Evolutionary conservation across 2,888 invertebrate species (phyloP).

Genomic region (Brachynemurus nebulosus): DNA sequence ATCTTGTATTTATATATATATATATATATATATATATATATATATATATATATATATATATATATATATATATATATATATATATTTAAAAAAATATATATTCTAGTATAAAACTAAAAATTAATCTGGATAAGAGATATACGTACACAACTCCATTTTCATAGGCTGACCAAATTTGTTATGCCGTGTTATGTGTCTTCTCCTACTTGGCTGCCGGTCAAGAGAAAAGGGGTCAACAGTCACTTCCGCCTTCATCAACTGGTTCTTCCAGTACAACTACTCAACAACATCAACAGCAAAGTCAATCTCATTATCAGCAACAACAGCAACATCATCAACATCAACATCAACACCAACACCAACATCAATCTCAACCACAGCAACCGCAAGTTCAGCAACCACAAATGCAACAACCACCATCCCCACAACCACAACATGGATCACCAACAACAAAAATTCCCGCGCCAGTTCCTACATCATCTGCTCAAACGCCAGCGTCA

Average conservation of each 20-base stretch:
- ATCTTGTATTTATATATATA: too few relatives aligned
- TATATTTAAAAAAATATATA: neutral
- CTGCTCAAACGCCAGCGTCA: slow-evolving; percentile 24
- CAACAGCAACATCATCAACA: slow-evolving; percentile 27
- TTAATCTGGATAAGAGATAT: too few relatives aligned
- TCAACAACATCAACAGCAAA: slow-evolving; percentile 16
- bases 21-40: slow-evolving; percentile 1
- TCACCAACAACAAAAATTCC: slow-evolving; percentile 15
- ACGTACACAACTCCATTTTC: too few relatives aligned
- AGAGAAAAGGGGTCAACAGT: slow-evolving; percentile 44
- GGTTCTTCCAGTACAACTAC: neutral
- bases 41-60: slow-evolving; percentile 2
- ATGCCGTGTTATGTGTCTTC: slow-evolving; percentile 97
- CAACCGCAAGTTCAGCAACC: slow-evolving; percentile 15
- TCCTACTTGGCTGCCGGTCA: slow-evolving; percentile 94
- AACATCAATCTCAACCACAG: slow-evolving; percentile 14
- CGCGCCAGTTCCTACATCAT: slow-evolving; percentile 27
- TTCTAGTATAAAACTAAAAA: neutral
- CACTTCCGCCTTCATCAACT: slow-evolving; percentile 27
- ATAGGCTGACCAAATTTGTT: slow-evolving; percentile 98
- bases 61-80: neutral
- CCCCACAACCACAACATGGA: slow-evolving; percentile 23
- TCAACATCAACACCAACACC: slow-evolving; percentile 13
- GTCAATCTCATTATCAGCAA: slow-evolving; percentile 22
- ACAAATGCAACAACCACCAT: slow-evolving; percentile 28